A percentile compares a stretch with the other conserved stretches of the same genome.
Conservation (phyloP, 2,888 invertebrate genomes). For the Agonum fuliginosum region DNA sequence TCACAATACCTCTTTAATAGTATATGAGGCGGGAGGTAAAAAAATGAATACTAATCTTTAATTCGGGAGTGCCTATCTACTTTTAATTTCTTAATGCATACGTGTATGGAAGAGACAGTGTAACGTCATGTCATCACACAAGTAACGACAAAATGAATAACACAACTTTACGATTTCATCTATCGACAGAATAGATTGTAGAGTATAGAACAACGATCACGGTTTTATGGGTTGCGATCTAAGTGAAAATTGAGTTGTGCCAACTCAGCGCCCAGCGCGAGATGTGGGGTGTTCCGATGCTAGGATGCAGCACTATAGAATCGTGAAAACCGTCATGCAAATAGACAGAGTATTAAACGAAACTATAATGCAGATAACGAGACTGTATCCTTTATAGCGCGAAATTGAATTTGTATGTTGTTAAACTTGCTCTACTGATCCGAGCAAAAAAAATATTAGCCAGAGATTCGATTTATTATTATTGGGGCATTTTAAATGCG, state of each 20-base stretch:
- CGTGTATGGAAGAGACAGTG: too few species aligned
- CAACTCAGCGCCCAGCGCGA: too few species aligned
- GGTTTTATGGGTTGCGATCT: slow-evolving; percentile 36
- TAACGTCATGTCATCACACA: slow-evolving; percentile 24
- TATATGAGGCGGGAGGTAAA: too few species aligned
- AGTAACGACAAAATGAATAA: slow-evolving; percentile 23
- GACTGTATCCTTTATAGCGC: slow-evolving; percentile 7
- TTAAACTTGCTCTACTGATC: too few species aligned
- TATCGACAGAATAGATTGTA: neutral
- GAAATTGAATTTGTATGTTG: slow-evolving; percentile 4
- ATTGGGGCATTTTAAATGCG: too few species aligned
- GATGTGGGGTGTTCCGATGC: neutral
- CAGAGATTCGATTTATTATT: too few species aligned
- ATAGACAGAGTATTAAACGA: neutral
- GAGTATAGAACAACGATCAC: slow-evolving; percentile 7
- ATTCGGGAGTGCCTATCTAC: too few species aligned
- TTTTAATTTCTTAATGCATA: too few species aligned
- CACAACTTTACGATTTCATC: slow-evolving; percentile 23
- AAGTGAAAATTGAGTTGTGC: slow-evolving; percentile 46
- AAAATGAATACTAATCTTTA: too few species aligned
- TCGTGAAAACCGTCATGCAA: neutral
- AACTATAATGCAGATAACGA: neutral
- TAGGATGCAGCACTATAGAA: neutral
- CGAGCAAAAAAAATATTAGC: too few species aligned
- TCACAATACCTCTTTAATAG: too few species aligned